Base-by-base conservation (phyloP, 2,113 vertebrate species). In the Rhabdomys dilectus region DNA sequence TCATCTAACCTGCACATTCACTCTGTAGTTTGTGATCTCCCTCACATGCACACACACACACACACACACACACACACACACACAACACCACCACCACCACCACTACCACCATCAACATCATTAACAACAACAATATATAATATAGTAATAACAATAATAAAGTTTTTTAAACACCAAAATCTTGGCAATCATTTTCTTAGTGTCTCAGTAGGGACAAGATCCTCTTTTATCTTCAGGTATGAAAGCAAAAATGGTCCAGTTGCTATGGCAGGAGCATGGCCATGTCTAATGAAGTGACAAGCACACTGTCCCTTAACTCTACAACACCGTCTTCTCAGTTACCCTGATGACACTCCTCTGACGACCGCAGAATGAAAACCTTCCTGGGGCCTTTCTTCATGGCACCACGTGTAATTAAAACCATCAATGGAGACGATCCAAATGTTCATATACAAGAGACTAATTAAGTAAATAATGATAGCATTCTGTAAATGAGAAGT, bases 391-490 rank as follows among this genome's bases (percentile, higher is more conserved):
- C 39, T 72, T 95, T 78, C 82, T 58, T 88, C 13, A n/a, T 78
- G 81, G n/a, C 8, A 15, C 8, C 64, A 4, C 58, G 22, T 77
- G 34, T 70, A 58, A 84, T 82, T 88, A 66, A 93, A 84, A 94
- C 77, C 86, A 82, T 82, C 19, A 78, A 24, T 60, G 70, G 45
- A 93, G 87, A 58, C n/a, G n/a, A 88, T 88, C 51, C 76, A 82
- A 97, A 88, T 19, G 34, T 36, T 77, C 76, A 60, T 51, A 34
- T 11, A 45, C 24, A 56, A 24, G 39, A 91, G n/a, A 62, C 24
- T 92, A 53, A 73, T 91, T 80, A 93, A 87, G 82, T 93, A 82
- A 95, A 78, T 48, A 45, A 70, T 13, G 64, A 88, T 34, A 45
- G 36, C 9, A 21, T 31, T 34, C 45, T 51, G n/a, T 13, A 53